Conservation (phyloP, 23 tunicate genomes). For the Trididemnum nubilum region DNA sequence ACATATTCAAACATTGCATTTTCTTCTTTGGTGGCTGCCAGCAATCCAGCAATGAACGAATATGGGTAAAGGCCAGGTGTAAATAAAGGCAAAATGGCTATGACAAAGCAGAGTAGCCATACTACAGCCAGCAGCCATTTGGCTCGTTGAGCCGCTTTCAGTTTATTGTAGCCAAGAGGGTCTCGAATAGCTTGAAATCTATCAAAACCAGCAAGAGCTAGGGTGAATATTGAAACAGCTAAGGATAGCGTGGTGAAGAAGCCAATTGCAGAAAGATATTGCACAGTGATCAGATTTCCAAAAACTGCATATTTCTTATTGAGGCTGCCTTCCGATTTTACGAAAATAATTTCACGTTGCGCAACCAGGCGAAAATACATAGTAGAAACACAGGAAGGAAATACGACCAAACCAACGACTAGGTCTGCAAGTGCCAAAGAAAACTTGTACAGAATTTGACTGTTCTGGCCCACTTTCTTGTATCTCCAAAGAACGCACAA, state of each 20-base stretch:
- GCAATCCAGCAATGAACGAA: not conserved
- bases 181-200: not conserved
- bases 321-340: not conserved
- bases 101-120: not conserved
- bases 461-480: not conserved
- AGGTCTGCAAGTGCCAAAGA: not conserved
- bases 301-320: not conserved
- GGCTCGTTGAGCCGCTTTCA: not conserved
- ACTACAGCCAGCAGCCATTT: not conserved
- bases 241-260: not conserved
- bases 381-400: not conserved
- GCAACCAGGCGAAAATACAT: not conserved
- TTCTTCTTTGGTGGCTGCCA: not conserved
- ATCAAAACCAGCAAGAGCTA: not conserved
- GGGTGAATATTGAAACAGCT: not conserved
- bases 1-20: not conserved
- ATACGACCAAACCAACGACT: not conserved
- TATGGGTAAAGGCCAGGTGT: not conserved
- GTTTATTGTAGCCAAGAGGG: not conserved
- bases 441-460: not conserved
- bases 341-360: not conserved
- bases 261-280: not conserved
- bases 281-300: not conserved
- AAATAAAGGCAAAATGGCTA: not conserved
- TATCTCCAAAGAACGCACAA: not conserved